phyloP scores from a whole-genome alignment of 2,888 invertebrate species.

The Rhamphomyia laevipes region DNA sequence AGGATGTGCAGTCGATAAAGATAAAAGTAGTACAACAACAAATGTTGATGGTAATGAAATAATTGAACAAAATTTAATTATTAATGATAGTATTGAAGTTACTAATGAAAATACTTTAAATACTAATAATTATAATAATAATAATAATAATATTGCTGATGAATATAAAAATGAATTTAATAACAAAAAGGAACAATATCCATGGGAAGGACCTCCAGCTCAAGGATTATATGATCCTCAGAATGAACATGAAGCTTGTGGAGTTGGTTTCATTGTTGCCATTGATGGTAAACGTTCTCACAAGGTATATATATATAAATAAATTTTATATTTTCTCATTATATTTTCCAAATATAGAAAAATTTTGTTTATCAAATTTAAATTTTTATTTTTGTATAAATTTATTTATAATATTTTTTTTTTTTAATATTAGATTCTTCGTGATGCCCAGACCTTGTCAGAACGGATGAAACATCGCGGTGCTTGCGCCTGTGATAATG shows the following conservation, averaged over 20 bases:
- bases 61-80: neutral
- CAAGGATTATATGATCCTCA: conserved; percentile 94
- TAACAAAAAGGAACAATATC: conserved; percentile 35
- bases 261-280: conserved; percentile 97
- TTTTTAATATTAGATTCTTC: conserved; percentile 59
- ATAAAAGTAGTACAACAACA: conserved; percentile 7
- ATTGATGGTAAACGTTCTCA: conserved; percentile 91
- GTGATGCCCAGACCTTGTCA: conserved; percentile 89
- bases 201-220: conserved; percentile 73
- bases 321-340: too few species aligned
- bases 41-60: neutral
- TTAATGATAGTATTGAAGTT: neutral
- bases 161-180: conserved; percentile 4
- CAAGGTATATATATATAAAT: conserved; percentile 58
- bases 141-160: too few species aligned
- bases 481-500: conserved; percentile 98
- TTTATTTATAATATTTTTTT: conserved; percentile 1
- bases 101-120: conserved; percentile 1
- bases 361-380: too few species aligned
- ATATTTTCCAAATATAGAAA: too few species aligned
- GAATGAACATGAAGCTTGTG: conserved; percentile 94
- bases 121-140: conserved; percentile 4
- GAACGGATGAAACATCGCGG: conserved; percentile 99
- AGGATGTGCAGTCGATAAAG: conserved; percentile 33
- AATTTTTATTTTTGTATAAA: too few species aligned